Conservation (phyloP, 2,797 vertebrate genomes). For the Sebastes minor region DNA sequence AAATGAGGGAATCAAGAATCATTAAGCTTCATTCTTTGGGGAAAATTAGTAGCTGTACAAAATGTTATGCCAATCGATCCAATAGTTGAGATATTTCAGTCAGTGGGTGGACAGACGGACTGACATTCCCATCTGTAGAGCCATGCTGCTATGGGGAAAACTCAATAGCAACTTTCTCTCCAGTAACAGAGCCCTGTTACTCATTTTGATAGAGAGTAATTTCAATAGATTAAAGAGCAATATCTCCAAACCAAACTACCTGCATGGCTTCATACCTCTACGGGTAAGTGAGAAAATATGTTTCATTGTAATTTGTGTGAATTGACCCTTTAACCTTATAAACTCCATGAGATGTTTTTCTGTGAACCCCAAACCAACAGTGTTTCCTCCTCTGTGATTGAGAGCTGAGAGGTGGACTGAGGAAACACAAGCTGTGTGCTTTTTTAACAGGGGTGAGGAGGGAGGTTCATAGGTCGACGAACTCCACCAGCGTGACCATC, state of each 20-base stretch:
- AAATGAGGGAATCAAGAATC: not conserved
- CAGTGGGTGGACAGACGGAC: not conserved
- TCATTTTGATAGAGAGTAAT: not conserved
- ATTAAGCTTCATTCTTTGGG: not conserved
- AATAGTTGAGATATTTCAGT: not conserved
- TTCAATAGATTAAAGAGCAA: not conserved
- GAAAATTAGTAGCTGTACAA: not conserved
- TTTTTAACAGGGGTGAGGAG: conserved; percentile 49
- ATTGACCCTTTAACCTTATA: conserved; percentile 55
- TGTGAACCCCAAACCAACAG: conserved; percentile 34
- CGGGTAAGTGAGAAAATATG: conserved; percentile 16
- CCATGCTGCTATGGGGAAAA: not conserved
- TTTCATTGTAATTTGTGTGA: conserved; percentile 38
- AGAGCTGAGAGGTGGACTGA: conserved; percentile 31
- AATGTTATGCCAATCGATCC: not conserved
- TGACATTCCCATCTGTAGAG: not conserved
- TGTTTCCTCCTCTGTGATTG: conserved; percentile 43
- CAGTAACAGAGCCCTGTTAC: not conserved
- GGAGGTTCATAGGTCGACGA: conserved; percentile 48
- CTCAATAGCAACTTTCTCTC: not conserved
- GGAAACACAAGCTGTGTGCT: conserved; percentile 46
- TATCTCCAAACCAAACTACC: conserved; percentile 3
- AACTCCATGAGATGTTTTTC: conserved; percentile 46
- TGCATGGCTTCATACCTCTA: not conserved
- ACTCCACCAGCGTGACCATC: conserved; percentile 52